Evolutionary conservation across 1,140 invertebrate species (phyloP), one percentile per base, ranked within the genome.

Genomic region (Hypothenemus hampei): DNA sequence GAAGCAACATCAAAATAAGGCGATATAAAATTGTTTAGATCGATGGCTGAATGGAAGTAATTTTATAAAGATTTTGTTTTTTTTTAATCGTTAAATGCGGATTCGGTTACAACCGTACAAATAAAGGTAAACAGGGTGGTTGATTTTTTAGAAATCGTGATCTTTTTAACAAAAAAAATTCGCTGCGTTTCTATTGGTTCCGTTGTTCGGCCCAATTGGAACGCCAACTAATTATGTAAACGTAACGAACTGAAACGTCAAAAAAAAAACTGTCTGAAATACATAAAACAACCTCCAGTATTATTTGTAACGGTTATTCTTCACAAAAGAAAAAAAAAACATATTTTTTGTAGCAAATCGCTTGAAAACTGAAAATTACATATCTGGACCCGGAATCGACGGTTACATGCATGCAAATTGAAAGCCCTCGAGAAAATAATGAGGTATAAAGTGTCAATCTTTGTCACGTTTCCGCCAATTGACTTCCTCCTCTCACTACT

Each of bases 381-480:
- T 43, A 52, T 52, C 49, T 41, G 37, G 39, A 52, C 37, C 6
- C 4, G 15, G 6, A 43, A 52, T 52, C 49, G 29, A 23, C 5
- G 21, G 11, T 6, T 7, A 13, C 35, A 49, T 51, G 23, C 51
- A 54, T 54, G 51, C 51, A 54, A 54, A 54, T 54, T 46, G 13
- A n/a, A 20, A 33, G 39, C 11, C 15, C 23, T 47, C 36, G 15
- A 55, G 22, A 24, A 41, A 47, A 56, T 56, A 56, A 56, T 48
- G 44, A 56, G 35, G 44, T 41, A 15, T 20, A 31, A 48, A 39
- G 21, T 56, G 53, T 56, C 53, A 56, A 56, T 56, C 53, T 56
- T 56, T 56, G 45, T 56, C 53, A 48, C 22, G 33, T 56, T 56
- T 56, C 44, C 53, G 53, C 53, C 53, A 56, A 56, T 56, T 56